phyloP scores from a whole-genome alignment of 2,888 invertebrate genomes.

The Himalopsyche japonica region DNA sequence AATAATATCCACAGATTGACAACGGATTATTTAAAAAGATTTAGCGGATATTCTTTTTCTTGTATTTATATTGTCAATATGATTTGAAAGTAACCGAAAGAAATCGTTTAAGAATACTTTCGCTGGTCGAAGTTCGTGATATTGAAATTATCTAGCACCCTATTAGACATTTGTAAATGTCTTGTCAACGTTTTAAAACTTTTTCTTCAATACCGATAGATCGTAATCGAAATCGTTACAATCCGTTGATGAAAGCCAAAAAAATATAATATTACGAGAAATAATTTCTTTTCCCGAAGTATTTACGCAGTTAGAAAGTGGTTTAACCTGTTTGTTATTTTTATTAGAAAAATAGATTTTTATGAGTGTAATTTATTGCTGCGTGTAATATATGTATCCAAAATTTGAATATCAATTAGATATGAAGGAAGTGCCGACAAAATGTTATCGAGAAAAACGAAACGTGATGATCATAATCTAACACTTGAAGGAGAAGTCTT shows the following conservation, averaged over 20 bases:
- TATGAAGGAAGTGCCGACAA: no score
- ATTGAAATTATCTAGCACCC: background rate
- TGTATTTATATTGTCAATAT: background rate
- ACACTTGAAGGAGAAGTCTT: no score
- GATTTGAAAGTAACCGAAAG: background rate
- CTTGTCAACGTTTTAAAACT: background rate
- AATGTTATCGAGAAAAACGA: no score
- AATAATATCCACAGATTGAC: no score
- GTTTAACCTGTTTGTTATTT: background rate
- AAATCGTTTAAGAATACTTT: background rate
- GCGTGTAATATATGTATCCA: no score
- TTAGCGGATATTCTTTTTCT: no score
- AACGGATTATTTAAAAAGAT: no score
- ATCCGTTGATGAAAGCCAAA: background rate
- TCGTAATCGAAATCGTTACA: background rate
- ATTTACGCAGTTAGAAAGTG: background rate
- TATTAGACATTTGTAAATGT: background rate
- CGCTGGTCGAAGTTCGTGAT: background rate
- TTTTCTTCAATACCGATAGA: background rate
- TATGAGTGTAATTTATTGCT: no score
- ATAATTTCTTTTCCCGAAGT: background rate
- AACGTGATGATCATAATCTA: no score
- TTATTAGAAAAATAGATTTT: background rate
- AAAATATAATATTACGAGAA: background rate
- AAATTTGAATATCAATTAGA: no score